phyloP scores from a whole-genome alignment of 2,888 invertebrate species.

The Cheilosia impressa region DNA sequence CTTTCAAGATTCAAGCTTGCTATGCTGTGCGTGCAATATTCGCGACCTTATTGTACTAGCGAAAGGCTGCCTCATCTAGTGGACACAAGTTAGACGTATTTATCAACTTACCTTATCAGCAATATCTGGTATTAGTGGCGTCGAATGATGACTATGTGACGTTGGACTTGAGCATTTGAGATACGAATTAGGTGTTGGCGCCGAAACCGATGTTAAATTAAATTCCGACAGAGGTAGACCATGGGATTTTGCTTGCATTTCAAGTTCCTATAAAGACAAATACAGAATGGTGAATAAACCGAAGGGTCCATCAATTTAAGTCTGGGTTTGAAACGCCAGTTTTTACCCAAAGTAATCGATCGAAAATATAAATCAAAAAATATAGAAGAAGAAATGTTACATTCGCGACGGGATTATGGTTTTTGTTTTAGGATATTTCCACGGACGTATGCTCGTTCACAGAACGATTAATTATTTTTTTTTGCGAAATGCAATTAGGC shows the following conservation, averaged over 20 bases:
- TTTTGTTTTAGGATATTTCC: too few relatives aligned
- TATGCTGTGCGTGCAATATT: too few relatives aligned
- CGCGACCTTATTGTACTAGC: too few relatives aligned
- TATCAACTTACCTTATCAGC: slow-evolving; percentile 81
- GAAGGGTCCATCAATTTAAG: background rate
- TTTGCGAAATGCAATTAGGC: too few relatives aligned
- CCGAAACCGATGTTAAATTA: slow-evolving; percentile 84
- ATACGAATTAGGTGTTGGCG: slow-evolving; percentile 83
- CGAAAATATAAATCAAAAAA: too few relatives aligned
- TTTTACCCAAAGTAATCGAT: too few relatives aligned
- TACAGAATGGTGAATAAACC: slow-evolving; percentile 13
- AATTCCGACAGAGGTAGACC: slow-evolving; percentile 88
- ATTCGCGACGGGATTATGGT: too few relatives aligned
- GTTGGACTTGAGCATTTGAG: slow-evolving; percentile 81
- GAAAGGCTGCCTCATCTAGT: background rate
- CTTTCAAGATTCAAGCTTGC: background rate
- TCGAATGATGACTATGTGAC: slow-evolving; percentile 78
- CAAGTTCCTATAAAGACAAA: slow-evolving; percentile 87
- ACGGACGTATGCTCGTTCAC: too few relatives aligned
- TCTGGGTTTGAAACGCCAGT: too few relatives aligned
- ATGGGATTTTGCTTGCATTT: slow-evolving; percentile 90
- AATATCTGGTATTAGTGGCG: slow-evolving; percentile 82
- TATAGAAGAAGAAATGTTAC: too few relatives aligned
- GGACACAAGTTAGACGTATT: background rate
- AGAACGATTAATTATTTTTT: too few relatives aligned